Evolutionary conservation across 1,140 invertebrate species (phyloP), one percentile per base, ranked within the genome.

Genomic region (Drosophila virilis): DNA sequence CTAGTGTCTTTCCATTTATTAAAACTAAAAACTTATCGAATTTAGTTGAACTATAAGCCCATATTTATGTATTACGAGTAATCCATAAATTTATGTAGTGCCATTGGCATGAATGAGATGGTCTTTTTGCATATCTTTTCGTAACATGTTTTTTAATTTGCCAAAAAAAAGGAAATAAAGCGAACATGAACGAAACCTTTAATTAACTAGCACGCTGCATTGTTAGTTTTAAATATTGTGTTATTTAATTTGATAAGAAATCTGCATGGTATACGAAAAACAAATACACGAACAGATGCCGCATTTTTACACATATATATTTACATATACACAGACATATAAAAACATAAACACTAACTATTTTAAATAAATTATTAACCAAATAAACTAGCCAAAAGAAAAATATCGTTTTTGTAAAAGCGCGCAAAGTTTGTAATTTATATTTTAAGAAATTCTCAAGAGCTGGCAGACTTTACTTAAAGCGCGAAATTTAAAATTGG

Each of bases 331-430:
- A 70, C 42, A 55, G 10, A 57, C 66, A 78, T 68, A 83, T 50
- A 69, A 61, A 77, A 70, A 78, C 64, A 86, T 75, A 15, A 67
- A 81, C 72, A 73, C 57, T 58, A 85, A 78, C 68, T 86, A 82
- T 86, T 86, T 86, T 86, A 88, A 88, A 89, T 74, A 83, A 80
- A 80, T 72, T 76, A 86, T 82, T 82, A 86, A 89, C 69, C 84
- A 76, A 88, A 89, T 89, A 89, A 89, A 88, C 52, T 83, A 83
- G 84, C 79, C 76, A 86, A 84, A 88, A 77, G 45, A 67, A 54
- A 52, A 15, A 48, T 2, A 6, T 5, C 17, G 33, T 32, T 13
- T 61, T 42, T 52, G 28, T 17, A 0, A 42, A 17, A 1, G 8
- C 1, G n/a, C 8, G 33, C 3, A 8, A 43, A 17, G 8, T 9